Base-by-base conservation (phyloP, 2,113 vertebrate genomes). In the Spea multiplicata region DNA sequence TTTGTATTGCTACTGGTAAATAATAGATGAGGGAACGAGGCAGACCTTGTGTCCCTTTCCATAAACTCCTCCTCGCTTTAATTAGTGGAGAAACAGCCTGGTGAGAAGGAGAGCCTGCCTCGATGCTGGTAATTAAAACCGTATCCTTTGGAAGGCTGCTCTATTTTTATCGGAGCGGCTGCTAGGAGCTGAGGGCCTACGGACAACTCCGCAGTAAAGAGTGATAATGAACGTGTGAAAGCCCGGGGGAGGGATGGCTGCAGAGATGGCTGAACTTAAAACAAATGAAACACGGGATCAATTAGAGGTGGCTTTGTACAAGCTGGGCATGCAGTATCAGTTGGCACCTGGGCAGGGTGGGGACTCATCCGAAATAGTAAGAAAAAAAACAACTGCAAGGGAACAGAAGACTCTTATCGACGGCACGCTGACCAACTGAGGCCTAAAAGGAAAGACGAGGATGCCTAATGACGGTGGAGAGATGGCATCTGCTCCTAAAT, bases 181-280 rank as follows among this genome's bases (percentile, higher is more conserved):
- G 94, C 94, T 94, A 87, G 89, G 90, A 94, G 93, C 92, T 75
- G 89, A 93, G 92, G 93, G 93, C 92, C 92, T 88, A 86, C 87
- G 55, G 77, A 94, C 91, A 91, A 91, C 94, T 94, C 89, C 92
- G 93, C 93, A 95, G 95, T 96, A 96, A 96, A 95, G 94, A 95
- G 94, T 94, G 93, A 95, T 96, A 96, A 97, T 96, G 95, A 96
- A 95, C 95, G 94, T 95, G 95, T 93, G 93, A 96, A 93, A 94
- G 92, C 94, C 94, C 94, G 84, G 86, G 89, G 88, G 90, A 88
- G 90, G 91, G 91, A 91, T 91, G 91, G 92, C 92, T 90, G 92
- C 94, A 92, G 93, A 89, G 87, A 93, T 92, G 93, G 93, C 90
- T 93, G 93, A 93, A 93, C 93, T 94, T 93, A 92, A 91, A 93